A percentile compares a stretch with the other conserved stretches of the same genome.
These are phyloP conservation scores for Malurus alboscapulatus DNA, from an alignment of 2,113 vertebrate species.

Conservation along the genomic window DNA sequence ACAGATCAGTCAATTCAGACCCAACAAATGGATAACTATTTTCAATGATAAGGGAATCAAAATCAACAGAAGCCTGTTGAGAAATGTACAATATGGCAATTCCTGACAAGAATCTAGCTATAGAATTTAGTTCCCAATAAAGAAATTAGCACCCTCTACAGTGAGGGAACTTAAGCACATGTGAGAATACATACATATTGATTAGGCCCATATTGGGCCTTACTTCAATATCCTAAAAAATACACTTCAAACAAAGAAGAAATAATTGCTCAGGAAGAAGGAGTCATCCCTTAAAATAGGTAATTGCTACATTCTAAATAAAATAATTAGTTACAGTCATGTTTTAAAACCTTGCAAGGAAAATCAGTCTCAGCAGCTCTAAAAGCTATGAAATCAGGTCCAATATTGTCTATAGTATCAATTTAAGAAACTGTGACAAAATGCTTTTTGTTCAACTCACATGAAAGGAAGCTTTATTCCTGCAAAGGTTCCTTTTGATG, in stretches of 20 bases:
- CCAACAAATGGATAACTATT: neutral
- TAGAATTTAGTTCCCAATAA: neutral
- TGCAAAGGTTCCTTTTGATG: neutral
- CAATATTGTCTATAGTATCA: neutral
- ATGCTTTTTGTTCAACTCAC: fast-evolving
- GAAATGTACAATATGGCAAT: neutral
- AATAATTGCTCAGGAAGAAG: neutral
- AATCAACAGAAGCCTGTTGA: neutral
- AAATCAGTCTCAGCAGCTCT: neutral
- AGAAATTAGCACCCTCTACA: neutral
- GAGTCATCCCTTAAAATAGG: neutral
- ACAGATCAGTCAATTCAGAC: neutral
- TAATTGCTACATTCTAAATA: neutral
- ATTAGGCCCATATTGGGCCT: neutral
- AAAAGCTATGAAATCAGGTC: neutral
- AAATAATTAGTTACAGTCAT: neutral
- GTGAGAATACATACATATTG: neutral
- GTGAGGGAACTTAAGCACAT: neutral
- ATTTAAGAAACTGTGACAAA: neutral
- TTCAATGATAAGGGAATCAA: neutral
- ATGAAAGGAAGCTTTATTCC: neutral
- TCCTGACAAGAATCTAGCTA: neutral
- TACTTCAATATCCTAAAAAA: neutral
- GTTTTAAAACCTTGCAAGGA: neutral
- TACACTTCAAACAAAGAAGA: neutral